A percentile compares a stretch with the other conserved stretches of the same genome.
Conservation (phyloP, 2,888 invertebrate species). For the Agriopis aurantiaria region DNA sequence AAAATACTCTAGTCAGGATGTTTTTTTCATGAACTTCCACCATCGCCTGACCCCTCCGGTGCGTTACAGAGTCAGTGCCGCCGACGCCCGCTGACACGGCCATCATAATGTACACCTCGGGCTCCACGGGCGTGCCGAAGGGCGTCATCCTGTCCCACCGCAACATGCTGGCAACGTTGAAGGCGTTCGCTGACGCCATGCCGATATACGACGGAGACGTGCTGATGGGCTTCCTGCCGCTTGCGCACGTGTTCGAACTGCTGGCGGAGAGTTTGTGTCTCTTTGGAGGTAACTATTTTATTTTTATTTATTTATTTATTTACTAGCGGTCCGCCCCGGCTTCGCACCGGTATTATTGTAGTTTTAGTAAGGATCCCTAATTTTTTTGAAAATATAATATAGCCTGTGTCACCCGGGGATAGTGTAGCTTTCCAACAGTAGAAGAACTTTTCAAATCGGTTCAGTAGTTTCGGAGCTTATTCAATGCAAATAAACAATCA, state of each 20-base stretch:
- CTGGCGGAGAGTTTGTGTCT: conserved; percentile 95
- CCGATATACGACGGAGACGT: conserved; percentile 91
- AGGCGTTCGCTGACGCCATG: conserved; percentile 93
- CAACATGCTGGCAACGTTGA: conserved; percentile 93
- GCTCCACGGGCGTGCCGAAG: conserved; percentile 98
- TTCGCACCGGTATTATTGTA: no score
- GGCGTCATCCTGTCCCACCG: conserved; percentile 94
- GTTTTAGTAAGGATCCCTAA: no score
- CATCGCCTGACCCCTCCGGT: no score
- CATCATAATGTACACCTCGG: conserved; percentile 99
- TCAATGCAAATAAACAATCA: no score
- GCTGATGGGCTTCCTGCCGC: conserved; percentile 97
- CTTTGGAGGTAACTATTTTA: conserved; percentile 89
- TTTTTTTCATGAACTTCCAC: no score
- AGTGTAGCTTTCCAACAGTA: no score
- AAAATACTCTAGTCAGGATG: no score
- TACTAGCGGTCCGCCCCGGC: no score
- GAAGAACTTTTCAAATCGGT: no score
- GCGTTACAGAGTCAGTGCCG: conserved; percentile 83
- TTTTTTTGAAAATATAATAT: no score
- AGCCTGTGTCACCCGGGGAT: no score
- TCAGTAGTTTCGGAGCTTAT: no score
- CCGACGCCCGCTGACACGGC: conserved; percentile 93
- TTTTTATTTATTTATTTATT: background rate
- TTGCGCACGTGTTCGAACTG: conserved; percentile 98